Conservation (phyloP, 1,140 invertebrate genomes). For the Drosophila persimilis region DNA sequence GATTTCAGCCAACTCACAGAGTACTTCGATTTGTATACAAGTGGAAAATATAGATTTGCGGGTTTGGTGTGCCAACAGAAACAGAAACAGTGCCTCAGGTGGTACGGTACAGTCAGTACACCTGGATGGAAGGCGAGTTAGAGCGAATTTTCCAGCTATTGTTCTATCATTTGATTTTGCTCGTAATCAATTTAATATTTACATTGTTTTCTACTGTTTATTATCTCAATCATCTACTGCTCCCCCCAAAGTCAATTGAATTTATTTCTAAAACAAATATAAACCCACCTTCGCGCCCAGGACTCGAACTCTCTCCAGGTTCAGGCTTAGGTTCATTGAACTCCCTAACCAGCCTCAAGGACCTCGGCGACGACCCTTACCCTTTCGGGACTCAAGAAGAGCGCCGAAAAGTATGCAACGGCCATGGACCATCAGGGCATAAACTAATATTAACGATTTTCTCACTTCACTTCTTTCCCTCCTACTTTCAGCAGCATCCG, state of each 20-base stretch:
- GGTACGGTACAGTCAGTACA: no score
- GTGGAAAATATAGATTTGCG: no score
- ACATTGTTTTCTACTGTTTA: slow-evolving; percentile 5
- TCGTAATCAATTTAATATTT: slow-evolving; percentile 25
- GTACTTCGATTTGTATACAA: no score
- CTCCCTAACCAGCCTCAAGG: slow-evolving; percentile 8
- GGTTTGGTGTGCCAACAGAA: no score
- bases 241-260: slow-evolving; percentile 7
- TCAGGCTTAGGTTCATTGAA: slow-evolving; percentile 29
- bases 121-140: no score
- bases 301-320: no score
- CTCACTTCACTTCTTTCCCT: slow-evolving; percentile 45
- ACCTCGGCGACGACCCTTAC: slow-evolving; percentile 6
- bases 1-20: no score
- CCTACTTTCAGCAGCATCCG: slow-evolving; percentile 53
- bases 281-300: not conserved
- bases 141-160: no score
- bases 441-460: slow-evolving; percentile 73
- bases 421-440: slow-evolving; percentile 17
- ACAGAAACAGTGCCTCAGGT: no score
- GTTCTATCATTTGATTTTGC: no score
- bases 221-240: slow-evolving; percentile 10
- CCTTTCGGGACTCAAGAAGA: slow-evolving; percentile 5
- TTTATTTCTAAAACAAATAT: slow-evolving; percentile 30
- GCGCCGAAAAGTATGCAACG: slow-evolving; percentile 46